Base-by-base conservation (phyloP, 1,140 invertebrate genomes). In the Paramacrobiotus metropolitanus region DNA sequence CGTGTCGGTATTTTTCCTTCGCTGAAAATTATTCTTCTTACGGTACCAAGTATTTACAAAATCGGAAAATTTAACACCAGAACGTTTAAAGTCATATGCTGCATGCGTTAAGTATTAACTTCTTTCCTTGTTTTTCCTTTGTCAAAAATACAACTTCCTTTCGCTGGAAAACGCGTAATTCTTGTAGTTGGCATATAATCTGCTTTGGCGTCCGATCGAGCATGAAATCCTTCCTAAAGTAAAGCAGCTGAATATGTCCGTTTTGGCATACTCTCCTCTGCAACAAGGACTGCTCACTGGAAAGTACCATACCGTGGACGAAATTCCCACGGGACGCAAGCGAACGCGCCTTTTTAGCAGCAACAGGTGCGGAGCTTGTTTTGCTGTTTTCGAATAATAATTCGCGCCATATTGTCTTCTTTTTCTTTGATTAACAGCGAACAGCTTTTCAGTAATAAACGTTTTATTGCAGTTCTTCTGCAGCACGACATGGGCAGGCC, bases 281-380 rank as follows among this genome's bases (percentile, higher is more conserved):
- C 71, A 72, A 61, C 71, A 72, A 61, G 71, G 71, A 1, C 63
- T 72, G 1, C 66, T 72, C 15, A 66, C 65, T 45, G 71, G 71
- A 2, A 67, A 67, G 55, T 72, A 65, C 63, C 55, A 61, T 15
- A 66, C 61, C 2, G 44, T 65, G 1, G 66, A 67, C 20, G 69
- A 71, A 62, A 62, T 71, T 4, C 71, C 70, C 9, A 64, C 67
- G 40, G 70, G 71, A 1, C 59, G 70, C 3, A 64, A 68, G 29
- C 60, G 69, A 59, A 67, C 67, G 1, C 70, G 70, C 62, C 65
- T 70, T 0, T 71, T 71, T 60, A 61, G 61, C 21, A 61, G 62
- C n/a, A 61, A 64, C 28, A 70, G 67, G 68, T 69, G 62, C 61
- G 20, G 2, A 61, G 3, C 2, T 18, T 1, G 21, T 21, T 20